Percentiles rank a stretch among this genome's conserved stretches.
Conservation (phyloP, 2,113 vertebrate species). For the Desmodus rotundus region DNA sequence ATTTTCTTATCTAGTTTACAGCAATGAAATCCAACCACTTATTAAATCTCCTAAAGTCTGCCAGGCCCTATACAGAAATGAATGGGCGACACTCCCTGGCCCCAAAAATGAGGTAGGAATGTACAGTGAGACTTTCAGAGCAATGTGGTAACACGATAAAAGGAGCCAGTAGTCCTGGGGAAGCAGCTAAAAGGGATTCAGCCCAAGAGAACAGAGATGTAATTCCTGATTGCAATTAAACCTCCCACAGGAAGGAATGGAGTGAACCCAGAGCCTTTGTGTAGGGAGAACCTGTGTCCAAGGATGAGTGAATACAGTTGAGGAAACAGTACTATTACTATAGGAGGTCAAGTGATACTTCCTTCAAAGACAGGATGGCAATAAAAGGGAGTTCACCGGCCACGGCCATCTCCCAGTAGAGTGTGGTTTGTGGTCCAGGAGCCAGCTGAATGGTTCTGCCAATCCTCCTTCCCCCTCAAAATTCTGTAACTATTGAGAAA, state of each 20-base stretch:
- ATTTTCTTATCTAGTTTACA: neutral
- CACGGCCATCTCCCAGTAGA: neutral
- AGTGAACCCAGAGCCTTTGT: neutral
- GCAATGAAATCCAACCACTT: neutral
- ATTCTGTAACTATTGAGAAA: neutral
- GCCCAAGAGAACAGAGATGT: neutral
- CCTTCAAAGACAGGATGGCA: neutral
- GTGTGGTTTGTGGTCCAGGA: neutral
- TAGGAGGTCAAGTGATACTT: neutral
- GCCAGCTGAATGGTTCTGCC: neutral
- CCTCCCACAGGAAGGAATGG: neutral
- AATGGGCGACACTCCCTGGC: neutral
- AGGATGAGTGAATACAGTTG: neutral
- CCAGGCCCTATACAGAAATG: neutral
- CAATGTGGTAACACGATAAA: neutral
- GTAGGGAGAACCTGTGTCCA: neutral
- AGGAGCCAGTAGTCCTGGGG: neutral
- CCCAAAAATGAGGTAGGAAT: neutral
- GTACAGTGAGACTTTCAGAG: neutral
- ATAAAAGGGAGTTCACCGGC: neutral
- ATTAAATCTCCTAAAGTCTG: neutral
- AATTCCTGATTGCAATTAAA: neutral
- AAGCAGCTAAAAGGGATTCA: neutral
- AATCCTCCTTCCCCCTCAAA: fast-evolving
- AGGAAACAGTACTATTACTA: neutral